Base-by-base conservation (phyloP, 1,140 invertebrate species). In the Drosophila baimaii region DNA sequence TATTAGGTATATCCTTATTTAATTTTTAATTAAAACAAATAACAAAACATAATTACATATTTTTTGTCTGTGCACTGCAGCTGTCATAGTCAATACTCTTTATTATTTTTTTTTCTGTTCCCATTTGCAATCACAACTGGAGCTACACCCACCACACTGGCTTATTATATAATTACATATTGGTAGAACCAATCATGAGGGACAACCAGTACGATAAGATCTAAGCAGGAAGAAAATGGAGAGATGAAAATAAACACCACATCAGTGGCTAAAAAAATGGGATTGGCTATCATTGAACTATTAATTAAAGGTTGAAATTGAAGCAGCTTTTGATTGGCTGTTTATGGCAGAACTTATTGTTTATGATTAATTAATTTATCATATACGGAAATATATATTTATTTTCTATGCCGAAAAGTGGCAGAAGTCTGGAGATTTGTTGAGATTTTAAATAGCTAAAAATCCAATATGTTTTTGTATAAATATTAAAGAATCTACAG, bases 61-160 rank as follows among this genome's bases (percentile, higher is more conserved):
- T 49, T 62, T 39, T 2, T 19, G 1, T 10, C 49, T 33, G 47
- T 75, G 61, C 35, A 46, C 43, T 63, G 21, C 15, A 41, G 33
- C 55, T 29, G 44, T 71, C 44, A 72, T 72, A 70, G 72, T 79
- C 72, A 79, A 76, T 57, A 79, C 33, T n/a, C 44, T 58, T 47
- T 62, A 78, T 39, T 31, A 23, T 44, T 29, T 52, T 43, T 51
- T 37, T 44, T 63, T 65, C n/a, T 63, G 19, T 55, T 69, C 25
- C 41, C 39, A 64, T 54, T 74, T 66, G 52, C 54, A 76, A 68
- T 72, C 71, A 69, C 66, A 79, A 64, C 68, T 56, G 58, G 13
- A 75, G 71, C 61, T 52, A 57, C 69, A 64, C 69, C 69, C 69
- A 73, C 72, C 69, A 19, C 31, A 23, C 15, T 25, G 17, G 35